Evolutionary conservation across 35 echinoderm and acorn worm species (phyloP), one percentile per base, ranked within the genome.

Genomic region (Acanthaster planci): DNA sequence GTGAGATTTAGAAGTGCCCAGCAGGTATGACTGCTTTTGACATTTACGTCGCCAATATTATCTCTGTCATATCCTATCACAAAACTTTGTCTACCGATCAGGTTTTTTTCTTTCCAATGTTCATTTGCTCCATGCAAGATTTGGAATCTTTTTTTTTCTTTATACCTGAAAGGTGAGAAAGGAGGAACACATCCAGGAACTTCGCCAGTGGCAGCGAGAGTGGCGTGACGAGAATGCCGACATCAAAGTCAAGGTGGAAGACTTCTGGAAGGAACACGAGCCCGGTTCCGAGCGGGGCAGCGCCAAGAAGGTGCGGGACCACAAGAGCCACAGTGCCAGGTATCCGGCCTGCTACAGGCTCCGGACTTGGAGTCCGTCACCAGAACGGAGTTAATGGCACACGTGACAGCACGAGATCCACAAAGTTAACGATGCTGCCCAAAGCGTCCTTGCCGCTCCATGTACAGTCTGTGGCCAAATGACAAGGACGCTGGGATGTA

Each of bases 181-280:
- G 78, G 32, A 85, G 34, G 88, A 90, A 29, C 89, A 89, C 77
- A 89, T 99, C 21, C 92, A 93, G 51, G 96, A 99, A 58, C 81
- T 99, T 34, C 80, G 96, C 0, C 67, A 88, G 18, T 99, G 96
- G 96, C 96, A 99, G 84, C 77, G 79, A 39, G 96, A 99, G 81
- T 91, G 92, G 86, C 86, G 89, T 18, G 96, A 99, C 34, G 96
- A 97, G 54, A 99, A 99, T 39, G 92, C 89, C 22, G 88, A 99
- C 39, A 99, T 99, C 81, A 91, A 90, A 57, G 34, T 80, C 26
- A 99, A 99, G 60, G 96, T 99, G 37, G 92, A 99, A 40, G 85
- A 92, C 77, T 99, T 99, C 77, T 99, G 96, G 96, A 91, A 89
- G 86, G 86, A 92, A 51, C 96, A 99, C 51, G 96, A 99, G 37